A percentile compares a stretch with the other conserved stretches of the same genome.
Evolutionary conservation across 1,140 invertebrate genomes (phyloP).

Genomic region (Paralvinella palmiformis): DNA sequence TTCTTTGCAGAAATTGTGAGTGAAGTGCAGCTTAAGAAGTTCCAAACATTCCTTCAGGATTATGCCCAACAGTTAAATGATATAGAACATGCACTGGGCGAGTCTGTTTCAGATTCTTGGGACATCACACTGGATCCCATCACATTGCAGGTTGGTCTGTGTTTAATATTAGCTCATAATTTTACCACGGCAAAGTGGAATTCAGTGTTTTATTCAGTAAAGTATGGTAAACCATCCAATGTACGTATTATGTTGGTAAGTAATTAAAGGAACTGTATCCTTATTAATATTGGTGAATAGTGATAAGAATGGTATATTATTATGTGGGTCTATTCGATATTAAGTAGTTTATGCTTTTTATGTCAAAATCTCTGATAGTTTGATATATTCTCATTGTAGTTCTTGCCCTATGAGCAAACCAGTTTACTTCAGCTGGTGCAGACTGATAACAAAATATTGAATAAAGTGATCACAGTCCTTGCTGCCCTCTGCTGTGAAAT

Average conservation of each 20-base stretch:
- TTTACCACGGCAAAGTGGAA: too few relatives aligned
- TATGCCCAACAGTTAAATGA: conserved; percentile 53
- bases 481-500: conserved; percentile 74
- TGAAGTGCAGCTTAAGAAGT: conserved; percentile 61
- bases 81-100: conserved; percentile 54
- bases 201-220: too few relatives aligned
- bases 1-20: conserved; percentile 55
- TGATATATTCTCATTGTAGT: conserved; percentile 33
- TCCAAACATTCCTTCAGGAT: conserved; percentile 67
- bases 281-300: too few relatives aligned
- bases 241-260: too few relatives aligned
- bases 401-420: conserved; percentile 42
- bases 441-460: conserved; percentile 74
- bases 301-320: too few relatives aligned
- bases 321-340: too few relatives aligned
- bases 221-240: too few relatives aligned
- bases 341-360: background rate
- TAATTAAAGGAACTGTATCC: too few relatives aligned
- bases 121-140: conserved; percentile 57
- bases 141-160: conserved; percentile 57
- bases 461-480: conserved; percentile 74
- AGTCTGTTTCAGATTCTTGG: conserved; percentile 54
- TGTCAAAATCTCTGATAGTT: background rate
- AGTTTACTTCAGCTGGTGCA: conserved; percentile 64
- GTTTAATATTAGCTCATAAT: too few relatives aligned